Evolutionary conservation across 2,797 vertebrate genomes (phyloP), one percentile per base, ranked within the genome.

Genomic region (Leptatherina wallacei): DNA sequence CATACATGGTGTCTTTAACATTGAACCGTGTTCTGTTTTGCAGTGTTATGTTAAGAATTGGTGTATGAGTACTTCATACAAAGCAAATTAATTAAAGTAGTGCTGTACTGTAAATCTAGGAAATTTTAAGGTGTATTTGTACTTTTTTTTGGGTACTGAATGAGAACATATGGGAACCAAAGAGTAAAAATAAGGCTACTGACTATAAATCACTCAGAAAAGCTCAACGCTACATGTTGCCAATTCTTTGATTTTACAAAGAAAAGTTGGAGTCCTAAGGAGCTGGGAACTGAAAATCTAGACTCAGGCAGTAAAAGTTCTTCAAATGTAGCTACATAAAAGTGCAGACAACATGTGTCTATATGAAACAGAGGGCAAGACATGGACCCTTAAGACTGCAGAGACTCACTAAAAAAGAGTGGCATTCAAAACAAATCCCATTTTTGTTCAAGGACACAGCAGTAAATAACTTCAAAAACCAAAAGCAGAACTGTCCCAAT

Each of bases 111-210:
- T 47, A 47, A 47, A 47, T 20, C 6, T 47, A 20, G 6, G 6
- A 20, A 47, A 47, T 20, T n/a, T n/a, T 44, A 20, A 16, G 42
- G 42, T 44, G 42, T 47, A 47, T n/a, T n/a, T n/a, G 38, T 40
- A 12, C 38, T 14, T 20, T 32, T 32, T 57, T 1, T 80, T 77
- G 38, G 13, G 38, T 16, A 40, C 38, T 14, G 38, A 40, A 71
- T 68, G 61, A 82, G 36, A 62, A 40, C 64, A 74, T 55, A 69
- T 66, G 54, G 38, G 65, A 75, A 69, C 27, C 51, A 54, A 66
- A 61, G 80, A 83, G 74, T 71, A 87, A 92, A 89, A 85, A 81
- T 52, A 1, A 73, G 75, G 72, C 86, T 86, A 80, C 78, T 82
- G 71, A 82, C 82, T 84, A 60, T 36, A 75, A 71, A 89, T 86